Base-by-base conservation (phyloP, 2,888 invertebrate species). In the Phengaris alcon region DNA sequence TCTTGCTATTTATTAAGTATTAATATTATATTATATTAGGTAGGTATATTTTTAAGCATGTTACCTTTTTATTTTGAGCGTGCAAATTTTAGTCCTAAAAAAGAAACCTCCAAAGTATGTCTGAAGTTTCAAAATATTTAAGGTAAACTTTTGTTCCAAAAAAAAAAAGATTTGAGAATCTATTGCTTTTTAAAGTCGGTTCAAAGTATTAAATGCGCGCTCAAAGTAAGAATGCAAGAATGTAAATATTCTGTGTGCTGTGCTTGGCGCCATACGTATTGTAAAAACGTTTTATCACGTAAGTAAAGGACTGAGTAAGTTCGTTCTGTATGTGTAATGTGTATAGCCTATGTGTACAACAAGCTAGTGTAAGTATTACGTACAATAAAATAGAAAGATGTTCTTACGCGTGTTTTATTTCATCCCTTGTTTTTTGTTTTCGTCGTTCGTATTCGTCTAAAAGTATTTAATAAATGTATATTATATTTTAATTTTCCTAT, bases 321-420 rank as follows among this genome's bases (percentile, higher is more conserved):
- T 76, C 84, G 85, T 82, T 83, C 82, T 76, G 79, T 83, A 79
- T 81, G 81, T 84, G 84, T 88, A 86, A 79, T 81, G 81, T 84
- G 84, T 88, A 86, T 85, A 87, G 87, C 85, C 83, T 82, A 82
- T 80, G 82, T 84, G 80, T 83, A 81, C 85, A 86, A 86, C 84
- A 82, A 80, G 79, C 80, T 87, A 87, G 84, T 82, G 77, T 82
- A 92, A 91, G 91, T 87, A 89, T 89, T 90, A 89, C 89, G 84
- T 88, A 88, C 89, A 90, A 89, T 91, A 90, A 90, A 90, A 91
- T 92, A 93, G 91, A 89, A 89, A 91, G 22, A 90, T 92, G 92
- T 92, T 93, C 90, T 86, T 35, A 78, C 74, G 15, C 64, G 80
- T 77, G 86, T 90, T 91, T 91, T 79, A 87, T 88, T 90, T 85